Evolutionary conservation across 1,140 invertebrate species (phyloP), one percentile per base, ranked within the genome.

Genomic region (Adoxophyes honmai): DNA sequence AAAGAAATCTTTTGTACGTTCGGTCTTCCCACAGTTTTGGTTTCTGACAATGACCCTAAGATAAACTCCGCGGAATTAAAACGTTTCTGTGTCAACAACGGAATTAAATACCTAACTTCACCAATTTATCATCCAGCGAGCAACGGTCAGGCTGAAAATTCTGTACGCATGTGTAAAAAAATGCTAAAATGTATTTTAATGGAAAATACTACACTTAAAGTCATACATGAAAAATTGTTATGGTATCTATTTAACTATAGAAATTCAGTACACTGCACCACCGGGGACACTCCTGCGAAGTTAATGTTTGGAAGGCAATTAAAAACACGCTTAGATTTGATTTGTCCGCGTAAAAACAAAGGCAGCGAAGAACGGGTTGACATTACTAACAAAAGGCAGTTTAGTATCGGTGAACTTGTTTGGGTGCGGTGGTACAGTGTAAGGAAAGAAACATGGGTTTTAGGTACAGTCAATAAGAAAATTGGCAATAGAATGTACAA

Each of bases 161-260:
- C n/a, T n/a, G n/a, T n/a, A n/a, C n/a, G n/a, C n/a, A n/a, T n/a
- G n/a, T n/a, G n/a, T n/a, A n/a, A n/a, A n/a, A n/a, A n/a, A n/a
- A 18, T 21, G 13, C 18, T 9, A n/a, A 38, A 11, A 38, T 10
- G 13, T 16, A 34, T 33, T 10, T 36, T n/a, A n/a, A n/a, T n/a
- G n/a, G n/a, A n/a, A n/a, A n/a, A n/a, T n/a, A n/a, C n/a, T n/a
- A n/a, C n/a, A n/a, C n/a, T n/a, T n/a, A n/a, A n/a, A n/a, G n/a
- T n/a, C n/a, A n/a, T n/a, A n/a, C n/a, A n/a, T n/a, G 36, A 54
- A 35, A 54, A 54, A 54, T 34, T 54, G 34, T 54, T 54, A n/a
- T n/a, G n/a, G n/a, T 70, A 61, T 58, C 51, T 70, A 13, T 70
- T 64, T 59, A 38, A 62, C 21, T 70, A 70, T 60, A 56, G 61